Evolutionary conservation across 2,888 invertebrate species (phyloP).

Genomic region (Rhogogaster chlorosoma): DNA sequence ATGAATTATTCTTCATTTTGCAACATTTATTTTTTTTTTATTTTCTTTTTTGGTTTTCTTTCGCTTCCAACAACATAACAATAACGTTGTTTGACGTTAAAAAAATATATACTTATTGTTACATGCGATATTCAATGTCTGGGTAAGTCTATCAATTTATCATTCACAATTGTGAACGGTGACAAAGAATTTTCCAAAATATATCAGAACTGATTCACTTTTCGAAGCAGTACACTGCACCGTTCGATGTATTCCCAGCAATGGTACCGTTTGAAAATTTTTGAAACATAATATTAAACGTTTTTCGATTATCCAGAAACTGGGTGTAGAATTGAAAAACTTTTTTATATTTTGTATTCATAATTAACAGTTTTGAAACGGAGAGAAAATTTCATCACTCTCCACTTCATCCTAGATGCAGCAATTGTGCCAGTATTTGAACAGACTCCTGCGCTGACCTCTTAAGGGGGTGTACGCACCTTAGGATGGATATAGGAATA

Average conservation of each 20-base stretch:
- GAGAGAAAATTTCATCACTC: not conserved
- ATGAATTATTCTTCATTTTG: not conserved
- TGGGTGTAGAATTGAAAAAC: not conserved
- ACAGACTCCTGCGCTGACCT: not conserved
- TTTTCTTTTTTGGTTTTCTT: not conserved
- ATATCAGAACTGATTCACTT: not conserved
- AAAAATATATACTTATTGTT: slow-evolving; percentile 10
- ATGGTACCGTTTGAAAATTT: not conserved
- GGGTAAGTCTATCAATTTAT: not conserved
- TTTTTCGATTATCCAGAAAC: not conserved
- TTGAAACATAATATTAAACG: not conserved
- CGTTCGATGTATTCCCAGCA: not conserved
- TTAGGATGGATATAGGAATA: no score
- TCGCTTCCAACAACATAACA: not conserved
- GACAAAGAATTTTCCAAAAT: not conserved
- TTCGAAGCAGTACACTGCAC: not conserved
- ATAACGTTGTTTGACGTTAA: not conserved
- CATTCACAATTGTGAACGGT: not conserved
- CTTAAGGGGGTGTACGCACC: not conserved
- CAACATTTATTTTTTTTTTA: not conserved
- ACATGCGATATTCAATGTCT: not conserved
- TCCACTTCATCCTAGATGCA: not conserved
- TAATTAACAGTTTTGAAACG: not conserved
- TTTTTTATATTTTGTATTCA: not conserved
- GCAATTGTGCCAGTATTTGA: not conserved